Conservation (phyloP, 2,888 invertebrate genomes). For the Dromius quadrimaculatus region DNA sequence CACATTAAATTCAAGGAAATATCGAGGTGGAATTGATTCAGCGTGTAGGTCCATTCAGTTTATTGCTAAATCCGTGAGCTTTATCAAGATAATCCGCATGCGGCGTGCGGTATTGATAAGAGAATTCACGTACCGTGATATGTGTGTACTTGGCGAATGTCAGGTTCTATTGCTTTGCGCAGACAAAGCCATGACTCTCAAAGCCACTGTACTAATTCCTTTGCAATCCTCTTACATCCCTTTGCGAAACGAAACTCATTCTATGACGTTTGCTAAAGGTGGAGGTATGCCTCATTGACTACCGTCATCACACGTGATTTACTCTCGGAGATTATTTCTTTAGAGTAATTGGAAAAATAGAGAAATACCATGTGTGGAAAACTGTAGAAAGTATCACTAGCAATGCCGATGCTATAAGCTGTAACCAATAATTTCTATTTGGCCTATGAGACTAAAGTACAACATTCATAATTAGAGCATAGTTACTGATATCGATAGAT, state of each 20-base stretch:
- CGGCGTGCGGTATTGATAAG: slow-evolving; percentile 28
- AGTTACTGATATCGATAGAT: too few species aligned
- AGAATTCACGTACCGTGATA: background rate
- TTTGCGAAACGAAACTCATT: slow-evolving; percentile 54
- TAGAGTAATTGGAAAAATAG: too few species aligned
- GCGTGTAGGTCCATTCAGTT: slow-evolving; percentile 31
- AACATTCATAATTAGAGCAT: too few species aligned
- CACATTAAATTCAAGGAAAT: slow-evolving; percentile 20
- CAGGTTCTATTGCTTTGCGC: slow-evolving; percentile 52
- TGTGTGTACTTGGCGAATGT: slow-evolving; percentile 35
- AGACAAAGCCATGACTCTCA: slow-evolving; percentile 57
- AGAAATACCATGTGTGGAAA: too few species aligned
- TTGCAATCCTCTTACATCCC: slow-evolving; percentile 63
- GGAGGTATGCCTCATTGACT: slow-evolving; percentile 30
- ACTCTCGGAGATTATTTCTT: too few species aligned
- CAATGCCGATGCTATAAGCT: too few species aligned
- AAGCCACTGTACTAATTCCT: slow-evolving; percentile 61
- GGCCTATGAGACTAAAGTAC: too few species aligned
- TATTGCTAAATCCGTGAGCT: slow-evolving; percentile 39
- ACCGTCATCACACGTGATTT: slow-evolving; percentile 10
- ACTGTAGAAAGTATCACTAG: too few species aligned
- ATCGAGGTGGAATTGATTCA: slow-evolving; percentile 1
- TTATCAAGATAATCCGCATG: slow-evolving; percentile 41
- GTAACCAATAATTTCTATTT: too few species aligned
- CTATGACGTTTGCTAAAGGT: slow-evolving; percentile 34